Evolutionary conservation across 2,888 invertebrate genomes (phyloP), one percentile per base, ranked within the genome.

Genomic region (Ptychoptera albimana): DNA sequence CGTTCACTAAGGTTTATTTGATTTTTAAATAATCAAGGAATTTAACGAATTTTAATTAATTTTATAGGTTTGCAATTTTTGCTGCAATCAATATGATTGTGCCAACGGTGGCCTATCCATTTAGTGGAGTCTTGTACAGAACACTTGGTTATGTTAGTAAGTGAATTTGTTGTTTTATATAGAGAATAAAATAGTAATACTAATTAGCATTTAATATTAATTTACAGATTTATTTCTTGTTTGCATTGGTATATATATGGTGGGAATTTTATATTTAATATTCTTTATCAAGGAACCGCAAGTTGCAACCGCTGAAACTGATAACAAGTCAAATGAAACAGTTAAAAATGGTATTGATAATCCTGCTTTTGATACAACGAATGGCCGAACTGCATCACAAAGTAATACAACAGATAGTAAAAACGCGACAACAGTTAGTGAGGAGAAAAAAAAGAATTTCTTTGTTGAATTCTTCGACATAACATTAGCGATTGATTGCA

Each of bases 381-480:
- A 40, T 41, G 45, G 32, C 6, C 23, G 36, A 12, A 39, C 23
- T 16, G 29, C 8, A 37, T 13, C 13, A 39, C 8, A 32, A 35
- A 8, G 10, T 29, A 44, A 48, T 31, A 5, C 29, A 36, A n/a
- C 34, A 10, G 32, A 39, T 36, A 12, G 41, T 16, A 5, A 32
- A 29, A 16, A 38, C 12, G 9, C 35, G n/a, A 34, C 37, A 9
- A 30, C 37, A 9, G 29, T 12, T 8, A 16, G 34, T 2, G 30
- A 15, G 9, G 37, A 43, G 16, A 38, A 39, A 3, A 50, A 51
- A 14, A 50, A 51, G 41, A 58, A 59, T 10, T 54, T 57, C 9
- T 38, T 58, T 0, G 48, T 50, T 0, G 60, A 62, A 42, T 64
- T 65, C 32, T 65, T 65, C 16, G 64, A 65, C 56, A 62, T 60